phyloP scores from a whole-genome alignment of 2,888 invertebrate species.

The Glomeris marginata region DNA sequence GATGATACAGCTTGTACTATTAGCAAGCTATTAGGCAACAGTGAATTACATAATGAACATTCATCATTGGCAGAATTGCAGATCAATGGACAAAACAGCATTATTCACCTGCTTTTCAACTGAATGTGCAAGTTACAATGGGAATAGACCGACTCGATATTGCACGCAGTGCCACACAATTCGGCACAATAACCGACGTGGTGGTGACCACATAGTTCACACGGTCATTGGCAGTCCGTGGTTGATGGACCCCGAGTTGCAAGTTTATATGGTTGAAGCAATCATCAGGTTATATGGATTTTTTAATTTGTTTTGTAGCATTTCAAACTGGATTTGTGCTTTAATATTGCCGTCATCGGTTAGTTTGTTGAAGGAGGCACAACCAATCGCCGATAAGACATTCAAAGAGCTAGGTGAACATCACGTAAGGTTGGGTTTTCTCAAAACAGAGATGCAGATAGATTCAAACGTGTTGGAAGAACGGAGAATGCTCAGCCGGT shows the following conservation, averaged over 20 bases:
- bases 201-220: conserved; percentile 81
- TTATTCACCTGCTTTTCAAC: conserved; percentile 92
- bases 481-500: conserved; percentile 73
- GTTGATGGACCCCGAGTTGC: conserved; percentile 79
- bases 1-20: neutral
- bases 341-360: neutral
- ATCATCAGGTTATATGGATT: conserved; percentile 56
- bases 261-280: conserved; percentile 84
- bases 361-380: conserved; percentile 75
- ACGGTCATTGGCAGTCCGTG: conserved; percentile 70
- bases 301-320: conserved; percentile 5
- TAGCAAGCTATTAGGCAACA: conserved; percentile 1
- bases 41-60: neutral
- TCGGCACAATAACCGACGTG: conserved; percentile 71
- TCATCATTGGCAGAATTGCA: conserved; percentile 56
- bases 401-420: conserved; percentile 30
- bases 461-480: conserved; percentile 70
- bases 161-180: conserved; percentile 79
- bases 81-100: conserved; percentile 77
- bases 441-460: conserved; percentile 22
- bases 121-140: conserved; percentile 92
- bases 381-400: conserved; percentile 50
- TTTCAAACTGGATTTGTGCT: too few relatives aligned
- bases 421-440: conserved; percentile 17
- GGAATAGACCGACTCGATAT: conserved; percentile 88